Base-by-base conservation (phyloP, 2,797 vertebrate genomes). In the Etheostoma perlongum region DNA sequence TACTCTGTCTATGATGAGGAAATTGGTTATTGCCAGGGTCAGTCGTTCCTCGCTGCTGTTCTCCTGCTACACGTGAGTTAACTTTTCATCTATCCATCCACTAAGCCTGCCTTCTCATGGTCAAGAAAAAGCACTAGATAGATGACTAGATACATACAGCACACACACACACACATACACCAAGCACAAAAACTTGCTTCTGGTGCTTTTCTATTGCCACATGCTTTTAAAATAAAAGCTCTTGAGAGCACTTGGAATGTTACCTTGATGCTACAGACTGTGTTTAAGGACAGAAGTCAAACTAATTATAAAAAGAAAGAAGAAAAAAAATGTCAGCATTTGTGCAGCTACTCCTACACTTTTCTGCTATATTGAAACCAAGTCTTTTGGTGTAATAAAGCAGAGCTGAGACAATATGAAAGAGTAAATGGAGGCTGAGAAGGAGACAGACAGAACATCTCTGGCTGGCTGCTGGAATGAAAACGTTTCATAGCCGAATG, bases 11-110 rank as follows among this genome's bases (percentile, higher is more conserved):
- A 97, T 15, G 98, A 99, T 78, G 96, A 98, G 84, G 98, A 99
- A 88, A 98, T 99, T 15, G 98, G 98, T 30, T 99, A 99, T 79
- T 99, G 98, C 90, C 98, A 98, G 91, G 98, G 98, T 64, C 98
- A 99, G 92, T 99, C 98, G 4, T 99, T 99, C 88, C 96, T 99
- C 25, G 98, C 97, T 74, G 98, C 98, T 49, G 98, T 99, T 61
- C 94, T 99, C 52, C 95, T 99, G 12, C 94, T 99, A 59, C 98
- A 99, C 78, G 98, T 99, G 89, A 98, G 98, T 98, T 74, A 61
- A 67, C 30, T 15, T 59, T 7, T 61, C 55, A 21, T 72, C 63
- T 5, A 9, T 23, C 21, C 46, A 52, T 72, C 19, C 55, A 55
- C 14, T 49, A 13, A 77, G 6, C 14, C 33, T 48, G 18, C 15